Base-by-base conservation (phyloP, 2,888 invertebrate species). In the Dinocampus coccinellae region DNA sequence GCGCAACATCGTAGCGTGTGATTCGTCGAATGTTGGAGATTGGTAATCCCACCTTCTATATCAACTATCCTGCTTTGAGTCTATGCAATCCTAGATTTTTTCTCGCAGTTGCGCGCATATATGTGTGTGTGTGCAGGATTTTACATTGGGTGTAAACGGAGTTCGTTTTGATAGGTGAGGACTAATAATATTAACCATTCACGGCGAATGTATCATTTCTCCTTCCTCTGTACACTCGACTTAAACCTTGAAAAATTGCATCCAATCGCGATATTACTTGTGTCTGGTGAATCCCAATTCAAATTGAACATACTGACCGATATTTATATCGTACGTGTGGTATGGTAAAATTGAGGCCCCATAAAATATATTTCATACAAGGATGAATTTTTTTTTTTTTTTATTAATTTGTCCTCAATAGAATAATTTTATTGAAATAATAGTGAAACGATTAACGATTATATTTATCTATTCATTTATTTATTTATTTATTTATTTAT, bases 41-140 rank as follows among this genome's bases (percentile, higher is more conserved):
- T 16, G 13, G 57, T 39, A 34, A 57, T 26, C 57, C 57, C 65
- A 65, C 66, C 66, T 36, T 9, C 47, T 47, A 47, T 47, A 4
- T 66, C 34, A 55, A 22, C 57, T 16, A 66, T 39, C 16, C 6
- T 36, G 20, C 66, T 57, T n/a, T 16, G 55, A 57, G 10, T 66
- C 66, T 66, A 66, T 34, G 66, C 66, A 24, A 36, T 66, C 57
- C 36, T 66, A 66, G 66, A 55, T 22, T 52, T 22, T 52, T 20
- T 16, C 22, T 33, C 22, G 11, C 33, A 52, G 34, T 20, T 10
- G n/a, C n/a, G n/a, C n/a, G n/a, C n/a, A n/a, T n/a, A n/a, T n/a
- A n/a, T n/a, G n/a, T n/a, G n/a, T n/a, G 47, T 16, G 20, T 4
- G 16, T 20, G 16, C 4, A 6, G 24, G 64, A 52, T 64, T 33